Evolutionary conservation across 2,888 invertebrate genomes (phyloP), one percentile per base, ranked within the genome.

Genomic region (Mimas tiliae): DNA sequence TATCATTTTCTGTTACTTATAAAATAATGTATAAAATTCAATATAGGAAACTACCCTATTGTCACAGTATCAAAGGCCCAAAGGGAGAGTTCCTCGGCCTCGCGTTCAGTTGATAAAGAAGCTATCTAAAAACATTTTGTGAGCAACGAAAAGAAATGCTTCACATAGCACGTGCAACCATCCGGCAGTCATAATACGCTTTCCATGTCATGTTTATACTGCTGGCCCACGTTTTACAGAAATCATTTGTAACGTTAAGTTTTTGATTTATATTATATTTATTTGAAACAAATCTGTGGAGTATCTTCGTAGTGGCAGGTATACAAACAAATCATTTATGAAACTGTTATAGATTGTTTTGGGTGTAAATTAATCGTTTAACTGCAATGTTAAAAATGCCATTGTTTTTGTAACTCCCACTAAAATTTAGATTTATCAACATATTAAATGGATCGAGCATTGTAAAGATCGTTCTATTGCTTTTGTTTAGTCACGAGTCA

Each of bases 191-290:
- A 45, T 45, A 45, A 45, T 45, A 45, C 45, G 45, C 14, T 12
- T 45, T 45, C 8, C 45, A 45, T 42, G 42, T 45, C 45, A 45
- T 45, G 45, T 45, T 45, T 45, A 45, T 11, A 45, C 11, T 45
- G 12, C 45, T 14, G 45, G 12, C 45, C 14, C 1, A 2, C 45
- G 45, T 45, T 50, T 48, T 50, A 16, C 8, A 50, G 50, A 16
- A 50, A 19, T 19, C 16, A 50, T 50, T 50, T 19, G 50, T 50
- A 50, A 50, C 19, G 50, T 50, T 38, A 38, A 58, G 34, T 19
- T 38, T 58, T 58, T 58, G 58, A 58, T 58, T 58, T 42, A 58
- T 58, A 42, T 42, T 16, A 58, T 58, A 58, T 58, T 58, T 58
- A 58, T 58, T 58, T 58, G 58, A 19, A 38, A 58, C 58, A 42